Base-by-base conservation (phyloP, 2,888 invertebrate species). In the Eupithecia subfuscata region DNA sequence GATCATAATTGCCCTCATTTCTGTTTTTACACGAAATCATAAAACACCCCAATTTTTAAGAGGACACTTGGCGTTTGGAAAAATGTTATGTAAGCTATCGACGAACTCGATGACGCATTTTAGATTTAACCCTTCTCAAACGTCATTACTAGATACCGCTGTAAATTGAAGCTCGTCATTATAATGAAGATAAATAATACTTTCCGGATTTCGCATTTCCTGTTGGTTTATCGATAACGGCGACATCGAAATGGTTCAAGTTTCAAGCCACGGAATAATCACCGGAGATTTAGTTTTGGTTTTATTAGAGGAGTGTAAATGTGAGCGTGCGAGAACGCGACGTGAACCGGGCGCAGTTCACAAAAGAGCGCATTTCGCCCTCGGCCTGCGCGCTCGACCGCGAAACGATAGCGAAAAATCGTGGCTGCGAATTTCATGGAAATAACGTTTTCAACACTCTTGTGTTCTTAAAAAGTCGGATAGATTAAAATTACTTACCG, bases 401-500 rank as follows among this genome's bases (percentile, higher is more conserved):
- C 82, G 80, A 82, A 83, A 79, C 79, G 83, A 85, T 85, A 85
- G 82, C 82, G 80, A 83, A 84, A 83, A 85, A 84, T 84, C 84
- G 83, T 82, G 84, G 81, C 74, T 80, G 84, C 83, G 81, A 84
- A 86, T 83, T 56, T 40, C 22, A 40, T 40, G 11, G 64, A 67
- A 67, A 67, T 40, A 67, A 67, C 4, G 67, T n/a, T 67, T 67
- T 12, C 67, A 67, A 67, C n/a, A 40, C 67, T 67, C 18, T 52
- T 14, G 64, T 34, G 18, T 30, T 60, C 30, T 18, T 64, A 34
- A 34, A 64, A 64, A 40, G 67, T 12, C 67, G 67, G 67, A 67
- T 11, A n/a, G 1, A 25, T 34, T 8, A 2, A 64, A 64, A 30
- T 18, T 63, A 63, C 8, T 30, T 63, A 34, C 2, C 4, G 18